Evolutionary conservation across 2,113 vertebrate species (phyloP).

Genomic region (Lasiurus borealis): DNA sequence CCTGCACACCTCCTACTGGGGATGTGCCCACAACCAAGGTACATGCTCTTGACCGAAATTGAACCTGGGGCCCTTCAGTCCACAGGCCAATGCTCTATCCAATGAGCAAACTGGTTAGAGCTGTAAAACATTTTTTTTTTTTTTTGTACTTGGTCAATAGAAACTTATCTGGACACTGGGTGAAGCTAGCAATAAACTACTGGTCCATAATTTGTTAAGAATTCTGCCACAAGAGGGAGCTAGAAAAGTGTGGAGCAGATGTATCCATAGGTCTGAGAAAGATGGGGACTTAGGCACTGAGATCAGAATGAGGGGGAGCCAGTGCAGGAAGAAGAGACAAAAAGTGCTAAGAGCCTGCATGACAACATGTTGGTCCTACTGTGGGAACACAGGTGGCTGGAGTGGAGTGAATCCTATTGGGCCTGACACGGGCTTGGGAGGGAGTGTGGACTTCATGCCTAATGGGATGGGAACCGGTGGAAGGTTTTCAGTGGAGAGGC

Average conservation of each 20-base stretch:
- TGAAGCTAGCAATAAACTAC: too few relatives aligned
- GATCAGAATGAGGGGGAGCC: not conserved
- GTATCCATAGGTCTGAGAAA: not conserved
- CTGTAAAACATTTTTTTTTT: too few relatives aligned
- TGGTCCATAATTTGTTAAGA: not conserved
- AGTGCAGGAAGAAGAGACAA: not conserved
- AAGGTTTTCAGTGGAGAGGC: not conserved
- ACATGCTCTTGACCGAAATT: too few relatives aligned
- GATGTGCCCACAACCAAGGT: too few relatives aligned
- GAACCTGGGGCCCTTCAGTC: too few relatives aligned
- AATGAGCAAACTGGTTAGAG: too few relatives aligned
- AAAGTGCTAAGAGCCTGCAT: not conserved
- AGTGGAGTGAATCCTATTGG: too few relatives aligned
- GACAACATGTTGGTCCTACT: not conserved
- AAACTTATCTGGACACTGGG: too few relatives aligned
- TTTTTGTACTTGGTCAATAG: too few relatives aligned
- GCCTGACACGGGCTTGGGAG: not conserved
- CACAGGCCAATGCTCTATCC: too few relatives aligned
- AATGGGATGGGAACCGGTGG: not conserved
- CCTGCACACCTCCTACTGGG: too few relatives aligned
- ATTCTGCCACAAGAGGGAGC: not conserved
- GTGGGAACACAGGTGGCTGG: not conserved
- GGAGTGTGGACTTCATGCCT: not conserved
- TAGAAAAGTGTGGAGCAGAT: not conserved
- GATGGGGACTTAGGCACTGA: not conserved